phyloP scores from a whole-genome alignment of 2,888 invertebrate species.

The Drosophila ezoana region DNA sequence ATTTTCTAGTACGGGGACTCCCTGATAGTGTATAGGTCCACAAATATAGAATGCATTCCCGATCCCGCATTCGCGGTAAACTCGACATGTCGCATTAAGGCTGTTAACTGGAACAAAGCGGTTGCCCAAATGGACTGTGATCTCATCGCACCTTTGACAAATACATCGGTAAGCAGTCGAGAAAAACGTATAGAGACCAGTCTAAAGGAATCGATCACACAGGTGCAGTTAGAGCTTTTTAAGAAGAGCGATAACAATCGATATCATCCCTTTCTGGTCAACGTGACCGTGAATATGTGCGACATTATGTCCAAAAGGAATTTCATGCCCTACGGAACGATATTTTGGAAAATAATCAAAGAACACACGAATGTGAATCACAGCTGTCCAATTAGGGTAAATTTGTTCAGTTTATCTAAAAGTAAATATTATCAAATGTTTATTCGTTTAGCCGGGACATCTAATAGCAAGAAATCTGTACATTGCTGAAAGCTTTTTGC shows the following conservation, averaged over 20 bases:
- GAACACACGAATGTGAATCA: slow-evolving; percentile 51
- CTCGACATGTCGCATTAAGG: slow-evolving; percentile 35
- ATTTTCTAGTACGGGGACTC: slow-evolving; percentile 18
- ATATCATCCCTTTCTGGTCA: slow-evolving; percentile 50
- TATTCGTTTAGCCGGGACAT: slow-evolving; percentile 25
- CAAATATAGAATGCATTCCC: slow-evolving; percentile 44
- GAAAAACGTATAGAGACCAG: too few relatives aligned
- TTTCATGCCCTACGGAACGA: slow-evolving; percentile 37
- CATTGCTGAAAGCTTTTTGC: slow-evolving; percentile 3
- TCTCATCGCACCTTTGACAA: slow-evolving; percentile 23
- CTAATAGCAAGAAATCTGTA: slow-evolving; percentile 10
- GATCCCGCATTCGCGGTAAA: slow-evolving; percentile 21
- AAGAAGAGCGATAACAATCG: slow-evolving; percentile 49
- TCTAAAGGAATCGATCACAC: background rate
- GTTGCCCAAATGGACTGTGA: slow-evolving; percentile 47
- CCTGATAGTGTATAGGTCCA: slow-evolving; percentile 24
- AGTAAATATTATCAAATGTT: too few relatives aligned
- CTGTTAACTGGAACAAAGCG: slow-evolving; percentile 52
- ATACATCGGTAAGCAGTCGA: slow-evolving; percentile 31
- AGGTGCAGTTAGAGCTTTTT: slow-evolving; percentile 31
- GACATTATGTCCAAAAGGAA: slow-evolving; percentile 39
- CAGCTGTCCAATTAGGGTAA: slow-evolving; percentile 41
- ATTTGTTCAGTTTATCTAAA: too few relatives aligned
- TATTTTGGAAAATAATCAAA: slow-evolving; percentile 26
- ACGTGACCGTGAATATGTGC: slow-evolving; percentile 43